Evolutionary conservation across 2,888 invertebrate genomes (phyloP), one percentile per base, ranked within the genome.

Genomic region (Morpho achilles): DNA sequence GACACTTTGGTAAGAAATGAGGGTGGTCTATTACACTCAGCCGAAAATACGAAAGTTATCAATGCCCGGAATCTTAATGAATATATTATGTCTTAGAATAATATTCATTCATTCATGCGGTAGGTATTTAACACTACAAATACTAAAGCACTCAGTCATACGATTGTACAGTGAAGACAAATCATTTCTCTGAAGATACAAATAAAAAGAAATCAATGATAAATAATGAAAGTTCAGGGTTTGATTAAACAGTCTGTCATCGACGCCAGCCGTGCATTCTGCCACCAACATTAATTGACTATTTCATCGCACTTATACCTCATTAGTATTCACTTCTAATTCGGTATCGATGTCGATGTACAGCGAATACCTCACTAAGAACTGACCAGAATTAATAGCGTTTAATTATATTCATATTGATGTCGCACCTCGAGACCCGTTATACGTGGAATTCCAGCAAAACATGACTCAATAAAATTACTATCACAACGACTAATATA

Each of bases 161-260:
- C 0, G 32, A 32, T 32, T 32, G 32, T 32, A 5, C 32, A 32
- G 32, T 32, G 32, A 32, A 52, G 40, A 53, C 53, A 48, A 48
- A 48, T 32, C 48, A 50, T 43, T 42, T 43, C 49, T 44, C 43
- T 10, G 54, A n/a, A 8, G 16, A 51, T n/a, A 60, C 50, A 66
- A 57, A 59, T 51, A 63, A 66, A 61, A 67, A 69, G 61, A 67
- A 63, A 73, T 67, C 66, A 75, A 75, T 75, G 78, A 79, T 84
- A 81, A 87, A 82, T 84, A 85, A 87, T 85, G 83, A 83, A 84
- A 82, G 78, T 77, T 77, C 79, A 67, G 69, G 68, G 69, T 67
- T 77, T 84, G 86, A 87, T 87, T 80, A 86, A 86, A 79, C 79
- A 78, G 75, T 74, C 84, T 86, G 87, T 85, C 86, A 78, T 73